Evolutionary conservation across 2,113 vertebrate species (phyloP).

Genomic region (Ramphastos sulfuratus): DNA sequence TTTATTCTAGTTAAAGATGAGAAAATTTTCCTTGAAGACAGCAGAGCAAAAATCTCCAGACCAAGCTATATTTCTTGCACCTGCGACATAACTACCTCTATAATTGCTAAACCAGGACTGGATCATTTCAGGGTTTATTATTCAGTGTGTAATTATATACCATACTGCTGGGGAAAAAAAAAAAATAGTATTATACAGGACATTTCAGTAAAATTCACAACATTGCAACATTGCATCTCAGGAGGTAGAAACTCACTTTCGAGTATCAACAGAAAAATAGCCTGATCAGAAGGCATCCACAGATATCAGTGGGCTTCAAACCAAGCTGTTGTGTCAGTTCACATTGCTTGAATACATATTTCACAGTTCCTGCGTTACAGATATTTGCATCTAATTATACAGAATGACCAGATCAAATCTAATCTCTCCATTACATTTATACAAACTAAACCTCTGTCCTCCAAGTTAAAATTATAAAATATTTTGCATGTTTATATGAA

Average conservation of each 20-base stretch:
- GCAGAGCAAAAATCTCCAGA: background rate
- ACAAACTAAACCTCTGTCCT: background rate
- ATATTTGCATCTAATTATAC: conserved; percentile 29
- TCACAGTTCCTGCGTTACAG: background rate
- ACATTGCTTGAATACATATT: background rate
- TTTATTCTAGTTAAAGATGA: background rate
- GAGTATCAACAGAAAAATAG: background rate
- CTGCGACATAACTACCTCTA: background rate
- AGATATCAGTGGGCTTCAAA: background rate
- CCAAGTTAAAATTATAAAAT: background rate
- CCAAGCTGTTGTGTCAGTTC: background rate
- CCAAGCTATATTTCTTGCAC: background rate
- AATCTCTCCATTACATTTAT: background rate
- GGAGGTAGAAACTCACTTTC: background rate
- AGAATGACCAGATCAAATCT: background rate
- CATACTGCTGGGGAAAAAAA: background rate
- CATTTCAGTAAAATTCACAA: background rate
- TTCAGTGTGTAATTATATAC: background rate
- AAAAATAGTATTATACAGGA: background rate
- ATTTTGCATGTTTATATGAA: conserved; percentile 21
- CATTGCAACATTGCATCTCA: background rate
- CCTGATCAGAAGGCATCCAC: background rate
- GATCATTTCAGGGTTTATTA: background rate
- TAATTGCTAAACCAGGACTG: background rate
- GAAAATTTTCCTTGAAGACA: background rate